A percentile compares a stretch with the other conserved stretches of the same genome.
Evolutionary conservation across 2,888 invertebrate genomes (phyloP).

Genomic region (Antheraea assamensis): DNA sequence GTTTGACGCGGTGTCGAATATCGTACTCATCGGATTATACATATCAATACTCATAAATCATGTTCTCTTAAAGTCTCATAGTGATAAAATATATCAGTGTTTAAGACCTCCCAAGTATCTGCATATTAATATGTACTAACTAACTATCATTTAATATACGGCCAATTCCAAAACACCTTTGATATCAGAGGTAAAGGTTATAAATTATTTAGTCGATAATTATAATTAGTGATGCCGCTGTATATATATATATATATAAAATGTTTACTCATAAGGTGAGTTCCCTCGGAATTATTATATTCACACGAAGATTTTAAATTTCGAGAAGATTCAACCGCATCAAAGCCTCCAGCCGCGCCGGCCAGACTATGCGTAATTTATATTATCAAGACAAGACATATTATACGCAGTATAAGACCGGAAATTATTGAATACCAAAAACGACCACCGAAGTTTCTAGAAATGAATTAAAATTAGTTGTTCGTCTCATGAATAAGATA

Average conservation of each 20-base stretch:
- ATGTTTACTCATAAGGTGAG: background rate
- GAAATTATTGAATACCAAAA: slow-evolving; percentile 69
- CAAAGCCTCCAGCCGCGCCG: slow-evolving; percentile 54
- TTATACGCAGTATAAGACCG: slow-evolving; percentile 56
- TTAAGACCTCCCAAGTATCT: background rate
- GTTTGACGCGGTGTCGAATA: no score
- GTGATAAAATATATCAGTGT: background rate
- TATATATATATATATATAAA: background rate
- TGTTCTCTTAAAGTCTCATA: background rate
- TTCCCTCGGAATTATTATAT: background rate
- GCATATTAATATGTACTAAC: no score
- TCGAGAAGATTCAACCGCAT: slow-evolving; percentile 47
- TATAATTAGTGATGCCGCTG: background rate
- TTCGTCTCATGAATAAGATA: background rate
- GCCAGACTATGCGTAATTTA: slow-evolving; percentile 56
- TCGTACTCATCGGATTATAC: no score
- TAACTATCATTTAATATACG: background rate
- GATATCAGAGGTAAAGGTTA: background rate
- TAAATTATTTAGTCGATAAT: background rate
- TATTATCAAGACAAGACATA: slow-evolving; percentile 55
- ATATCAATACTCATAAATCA: no score
- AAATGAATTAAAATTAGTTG: background rate
- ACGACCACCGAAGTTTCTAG: slow-evolving; percentile 28
- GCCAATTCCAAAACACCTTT: background rate
- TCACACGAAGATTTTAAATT: slow-evolving; percentile 27